A percentile compares a stretch with the other conserved stretches of the same genome.
phyloP scores from a whole-genome alignment of 1,140 invertebrate genomes.

The Pogonus chalceus region DNA sequence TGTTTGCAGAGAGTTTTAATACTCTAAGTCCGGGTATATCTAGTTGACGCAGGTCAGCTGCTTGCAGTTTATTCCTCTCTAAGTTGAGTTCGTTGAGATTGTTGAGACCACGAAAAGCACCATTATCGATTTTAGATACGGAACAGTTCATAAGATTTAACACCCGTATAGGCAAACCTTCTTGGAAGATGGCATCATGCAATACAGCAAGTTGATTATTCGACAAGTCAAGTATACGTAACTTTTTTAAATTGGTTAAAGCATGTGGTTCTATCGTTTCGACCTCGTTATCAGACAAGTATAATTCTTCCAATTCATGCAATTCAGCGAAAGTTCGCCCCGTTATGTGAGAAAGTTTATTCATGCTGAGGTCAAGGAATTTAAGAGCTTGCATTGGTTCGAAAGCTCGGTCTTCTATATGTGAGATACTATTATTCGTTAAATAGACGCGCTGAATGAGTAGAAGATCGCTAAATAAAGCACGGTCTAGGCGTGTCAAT shows the following conservation, averaged over 20 bases:
- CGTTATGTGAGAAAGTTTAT: conserved; percentile 54
- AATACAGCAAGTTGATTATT: conserved; percentile 46
- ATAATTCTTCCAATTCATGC: conserved; percentile 54
- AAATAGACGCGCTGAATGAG: conserved; percentile 69
- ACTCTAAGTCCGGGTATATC: conserved; percentile 61
- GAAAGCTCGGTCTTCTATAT: conserved; percentile 72
- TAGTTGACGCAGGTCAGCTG: conserved; percentile 52
- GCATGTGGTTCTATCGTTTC: conserved; percentile 45
- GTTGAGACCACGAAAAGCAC: conserved; percentile 52
- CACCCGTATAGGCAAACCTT: conserved; percentile 43
- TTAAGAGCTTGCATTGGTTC: conserved; percentile 61
- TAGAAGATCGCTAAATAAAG: conserved; percentile 63
- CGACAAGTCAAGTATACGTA: conserved; percentile 50
- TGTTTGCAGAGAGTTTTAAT: conserved; percentile 63
- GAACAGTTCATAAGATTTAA: conserved; percentile 52
- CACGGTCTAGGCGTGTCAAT: conserved; percentile 57
- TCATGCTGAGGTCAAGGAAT: conserved; percentile 69
- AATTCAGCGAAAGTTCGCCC: conserved; percentile 59
- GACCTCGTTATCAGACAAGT: conserved; percentile 49
- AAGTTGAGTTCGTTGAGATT: conserved; percentile 61
- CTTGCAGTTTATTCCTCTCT: conserved; percentile 59
- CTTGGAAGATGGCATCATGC: conserved; percentile 49
- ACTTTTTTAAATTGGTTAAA: conserved; percentile 46
- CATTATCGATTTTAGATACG: conserved; percentile 47
- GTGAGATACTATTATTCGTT: conserved; percentile 69